These are phyloP conservation scores for Macroglossus sobrinus DNA, from an alignment of 2,113 vertebrate genomes.

Conservation along the genomic window DNA sequence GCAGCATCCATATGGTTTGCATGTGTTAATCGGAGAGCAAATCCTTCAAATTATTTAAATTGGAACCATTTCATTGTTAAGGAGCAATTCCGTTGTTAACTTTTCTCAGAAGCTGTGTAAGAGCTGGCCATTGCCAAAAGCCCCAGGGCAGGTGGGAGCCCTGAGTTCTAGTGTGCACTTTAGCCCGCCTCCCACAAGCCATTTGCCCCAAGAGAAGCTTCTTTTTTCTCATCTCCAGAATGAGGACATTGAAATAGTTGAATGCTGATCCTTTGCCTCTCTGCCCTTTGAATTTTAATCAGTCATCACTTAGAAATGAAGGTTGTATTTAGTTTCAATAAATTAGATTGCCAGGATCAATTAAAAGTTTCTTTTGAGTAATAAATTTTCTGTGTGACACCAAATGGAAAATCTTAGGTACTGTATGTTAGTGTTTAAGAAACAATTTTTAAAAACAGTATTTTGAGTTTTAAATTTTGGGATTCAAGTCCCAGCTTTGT, in stretches of 20 bases:
- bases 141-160: background rate
- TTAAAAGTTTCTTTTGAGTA: background rate
- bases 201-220: background rate
- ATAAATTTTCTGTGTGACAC: background rate
- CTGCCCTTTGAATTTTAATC: background rate
- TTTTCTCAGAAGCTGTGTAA: slow-evolving; percentile 11
- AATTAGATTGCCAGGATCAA: background rate
- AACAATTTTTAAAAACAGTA: background rate
- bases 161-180: background rate
- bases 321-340: background rate
- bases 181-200: background rate
- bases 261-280: background rate
- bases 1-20: slow-evolving; percentile 33
- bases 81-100: background rate
- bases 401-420: background rate
- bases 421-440: background rate
- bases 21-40: slow-evolving; percentile 4
- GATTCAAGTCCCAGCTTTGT: background rate
- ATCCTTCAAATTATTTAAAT: no score
- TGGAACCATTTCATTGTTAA: no score
- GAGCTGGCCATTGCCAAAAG: background rate
- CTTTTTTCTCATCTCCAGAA: background rate
- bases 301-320: slow-evolving; percentile 50
- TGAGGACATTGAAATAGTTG: background rate
- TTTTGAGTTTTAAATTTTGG: background rate